These are phyloP conservation scores for Polypedilum pembai DNA, from an alignment of 1,140 invertebrate genomes.

Conservation along the genomic window DNA sequence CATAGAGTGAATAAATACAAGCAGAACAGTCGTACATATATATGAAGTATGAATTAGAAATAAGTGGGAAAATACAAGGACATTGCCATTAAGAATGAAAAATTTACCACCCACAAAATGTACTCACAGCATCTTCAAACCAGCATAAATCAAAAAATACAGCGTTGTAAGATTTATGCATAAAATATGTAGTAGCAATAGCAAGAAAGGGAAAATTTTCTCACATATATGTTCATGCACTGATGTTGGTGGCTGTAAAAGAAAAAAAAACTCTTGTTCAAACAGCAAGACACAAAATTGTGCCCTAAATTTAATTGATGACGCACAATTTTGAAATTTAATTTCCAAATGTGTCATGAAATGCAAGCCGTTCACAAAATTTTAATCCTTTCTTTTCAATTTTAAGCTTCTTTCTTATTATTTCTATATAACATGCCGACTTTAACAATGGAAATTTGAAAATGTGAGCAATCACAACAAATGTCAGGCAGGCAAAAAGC, in stretches of 20 bases:
- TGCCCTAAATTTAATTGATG: no score
- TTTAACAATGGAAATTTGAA: no score
- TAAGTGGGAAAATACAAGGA: not conserved
- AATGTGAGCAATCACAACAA: conserved; percentile 1
- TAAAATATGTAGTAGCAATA: not conserved
- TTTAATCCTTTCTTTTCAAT: no score
- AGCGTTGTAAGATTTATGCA: not conserved
- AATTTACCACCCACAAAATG: not conserved
- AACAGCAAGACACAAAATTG: no score
- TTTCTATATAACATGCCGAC: no score
- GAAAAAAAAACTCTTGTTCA: no score
- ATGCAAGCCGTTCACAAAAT: no score
- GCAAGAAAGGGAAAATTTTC: not conserved
- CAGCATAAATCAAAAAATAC: not conserved
- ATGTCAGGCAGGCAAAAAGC: not conserved
- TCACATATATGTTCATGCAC: no score
- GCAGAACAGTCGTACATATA: not conserved
- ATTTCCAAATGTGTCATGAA: no score
- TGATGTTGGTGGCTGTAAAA: no score
- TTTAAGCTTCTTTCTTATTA: no score
- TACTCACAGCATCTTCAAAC: conserved; percentile 1
- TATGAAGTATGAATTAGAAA: not conserved
- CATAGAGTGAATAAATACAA: not conserved
- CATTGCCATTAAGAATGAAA: not conserved
- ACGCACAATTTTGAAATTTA: no score